Base-by-base conservation (phyloP, 2,797 vertebrate species). In the Danio aesculapii region DNA sequence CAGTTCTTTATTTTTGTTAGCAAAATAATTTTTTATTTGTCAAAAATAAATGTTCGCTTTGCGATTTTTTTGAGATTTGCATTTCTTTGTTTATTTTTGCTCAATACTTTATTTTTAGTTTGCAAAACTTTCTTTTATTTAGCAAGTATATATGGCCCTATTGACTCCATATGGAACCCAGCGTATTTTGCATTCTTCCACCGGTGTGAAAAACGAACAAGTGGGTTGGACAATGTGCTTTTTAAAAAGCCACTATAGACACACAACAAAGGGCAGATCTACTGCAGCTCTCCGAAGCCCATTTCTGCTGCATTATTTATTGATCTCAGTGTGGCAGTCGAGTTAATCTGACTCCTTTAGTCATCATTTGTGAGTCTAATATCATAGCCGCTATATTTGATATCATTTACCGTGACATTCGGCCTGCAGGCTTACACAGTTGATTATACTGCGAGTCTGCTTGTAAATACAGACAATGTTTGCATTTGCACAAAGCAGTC, bases 271-370 rank as follows among this genome's bases (percentile, higher is more conserved):
- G 90, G 86, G 88, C 69, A 16, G 88, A 46, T 67, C 41, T 77
- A 86, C 90, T 72, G 21, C 85, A 52, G 83, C 86, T 79, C 86
- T 90, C 90, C 91, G 84, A 88, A 88, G 81, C 88, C 81, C 84
- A 86, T 75, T 84, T 83, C 73, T 90, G 78, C 84, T 66, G 49
- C 46, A 63, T 77, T 83, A 92, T 91, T 89, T 90, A 91, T 92
- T 82, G 89, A 90, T 79, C 78, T 81, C 81, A 81, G 87, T 77
- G 83, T 86, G 83, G 77, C 75, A 71, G 85, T 82, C 90, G 84
- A 87, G 85, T 88, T 89, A 88, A 90, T 90, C 85, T 84, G 75
- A 87, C 84, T 84, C 79, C 89, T 92, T 90, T 87, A 91, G 84
- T 92, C 86, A 88, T 76, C 43, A 43, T 85, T 90, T 72, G 71